Evolutionary conservation across 2,888 invertebrate genomes (phyloP).

Genomic region (Gonocerus acuteangulatus): DNA sequence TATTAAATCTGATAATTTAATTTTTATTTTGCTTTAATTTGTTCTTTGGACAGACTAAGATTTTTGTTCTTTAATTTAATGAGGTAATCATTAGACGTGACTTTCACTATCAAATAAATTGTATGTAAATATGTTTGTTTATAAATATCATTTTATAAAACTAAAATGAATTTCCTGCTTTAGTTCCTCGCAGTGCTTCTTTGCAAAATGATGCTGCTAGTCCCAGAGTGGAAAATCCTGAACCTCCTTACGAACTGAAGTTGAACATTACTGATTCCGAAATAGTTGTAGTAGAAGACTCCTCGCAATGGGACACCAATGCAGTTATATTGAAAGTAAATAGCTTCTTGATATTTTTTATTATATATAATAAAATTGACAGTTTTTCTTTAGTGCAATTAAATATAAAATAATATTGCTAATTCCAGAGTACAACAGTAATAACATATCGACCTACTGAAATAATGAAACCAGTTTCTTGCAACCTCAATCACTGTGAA

Average conservation of each 20-base stretch:
- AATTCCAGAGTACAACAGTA: slow-evolving; percentile 72
- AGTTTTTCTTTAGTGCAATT: neutral
- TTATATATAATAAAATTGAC: neutral
- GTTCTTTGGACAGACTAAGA: too few species aligned
- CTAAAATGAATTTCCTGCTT: neutral
- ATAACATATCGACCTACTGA: slow-evolving; percentile 65
- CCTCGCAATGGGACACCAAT: slow-evolving; percentile 79
- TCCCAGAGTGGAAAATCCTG: neutral
- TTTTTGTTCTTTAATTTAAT: too few species aligned
- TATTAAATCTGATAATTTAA: too few species aligned
- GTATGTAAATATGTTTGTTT: too few species aligned
- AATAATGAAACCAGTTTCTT: slow-evolving; percentile 68
- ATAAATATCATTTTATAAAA: neutral
- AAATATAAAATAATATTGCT: slow-evolving; percentile 21
- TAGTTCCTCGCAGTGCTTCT: neutral
- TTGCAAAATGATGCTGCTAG: neutral
- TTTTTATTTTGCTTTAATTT: too few species aligned
- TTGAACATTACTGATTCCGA: slow-evolving; percentile 93
- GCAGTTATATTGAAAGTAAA: slow-evolving; percentile 78
- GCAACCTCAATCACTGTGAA: slow-evolving; percentile 82
- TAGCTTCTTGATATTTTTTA: neutral
- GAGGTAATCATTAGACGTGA: too few species aligned
- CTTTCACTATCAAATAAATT: too few species aligned
- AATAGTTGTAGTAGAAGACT: slow-evolving; percentile 86
- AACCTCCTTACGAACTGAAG: slow-evolving; percentile 66